Percentiles rank a stretch among this genome's conserved stretches.
Conservation (phyloP, 2,888 invertebrate genomes). For the Stenodera caucasica region DNA sequence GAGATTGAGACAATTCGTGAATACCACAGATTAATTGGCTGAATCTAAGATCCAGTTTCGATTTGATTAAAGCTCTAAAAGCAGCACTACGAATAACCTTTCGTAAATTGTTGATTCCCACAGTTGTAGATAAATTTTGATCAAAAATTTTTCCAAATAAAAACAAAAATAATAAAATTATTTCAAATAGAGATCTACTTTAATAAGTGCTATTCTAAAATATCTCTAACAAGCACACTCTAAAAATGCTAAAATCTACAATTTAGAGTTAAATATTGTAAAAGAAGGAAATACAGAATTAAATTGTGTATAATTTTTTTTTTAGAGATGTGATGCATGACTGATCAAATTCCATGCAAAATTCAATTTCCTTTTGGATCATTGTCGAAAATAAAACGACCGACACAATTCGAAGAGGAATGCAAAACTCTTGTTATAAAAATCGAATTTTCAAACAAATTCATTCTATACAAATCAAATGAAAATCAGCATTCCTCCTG, state of each 20-base stretch:
- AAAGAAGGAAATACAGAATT: not conserved
- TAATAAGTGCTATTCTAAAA: conserved; percentile 3
- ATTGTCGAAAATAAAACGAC: too few species aligned
- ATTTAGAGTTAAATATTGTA: not conserved
- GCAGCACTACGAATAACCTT: not conserved
- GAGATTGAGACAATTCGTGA: not conserved
- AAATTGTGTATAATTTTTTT: not conserved
- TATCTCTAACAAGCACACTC: not conserved
- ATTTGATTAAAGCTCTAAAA: not conserved
- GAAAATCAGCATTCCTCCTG: too few species aligned
- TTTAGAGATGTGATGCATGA: not conserved
- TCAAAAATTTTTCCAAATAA: too few species aligned
- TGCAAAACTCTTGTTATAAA: not conserved
- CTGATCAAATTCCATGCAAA: not conserved
- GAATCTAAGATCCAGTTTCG: too few species aligned
- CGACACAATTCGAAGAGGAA: not conserved
- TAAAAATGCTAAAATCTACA: conserved; percentile 1
- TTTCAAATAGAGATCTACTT: not conserved
- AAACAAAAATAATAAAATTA: not conserved
- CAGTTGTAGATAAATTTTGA: too few species aligned
- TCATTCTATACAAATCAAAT: too few species aligned
- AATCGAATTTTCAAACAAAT: too few species aligned
- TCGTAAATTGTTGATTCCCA: not conserved
- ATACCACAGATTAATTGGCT: too few species aligned
- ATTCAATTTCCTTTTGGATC: not conserved